Evolutionary conservation across 2,888 invertebrate species (phyloP), one percentile per base, ranked within the genome.

Genomic region (Leptinotarsa rubiginosa): DNA sequence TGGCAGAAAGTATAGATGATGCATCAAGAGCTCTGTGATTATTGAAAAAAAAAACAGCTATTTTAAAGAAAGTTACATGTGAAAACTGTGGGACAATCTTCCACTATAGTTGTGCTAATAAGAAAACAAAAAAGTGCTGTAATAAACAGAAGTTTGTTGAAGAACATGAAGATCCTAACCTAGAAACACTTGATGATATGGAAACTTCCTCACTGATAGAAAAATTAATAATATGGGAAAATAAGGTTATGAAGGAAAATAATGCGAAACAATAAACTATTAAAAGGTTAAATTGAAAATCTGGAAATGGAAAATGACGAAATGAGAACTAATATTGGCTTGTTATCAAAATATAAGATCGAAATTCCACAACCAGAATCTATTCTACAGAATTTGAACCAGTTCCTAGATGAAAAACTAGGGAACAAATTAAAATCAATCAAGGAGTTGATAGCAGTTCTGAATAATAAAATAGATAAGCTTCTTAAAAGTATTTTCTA

Each of bases 181-280:
- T 52, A 67, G 67, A 52, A 67, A 67, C 50, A 67, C 50, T 67
- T 20, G 67, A 52, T 67, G 52, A 67, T 67, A 67, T 67, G 67
- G 67, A 67, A 67, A 67, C 52, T 67, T 67, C 65, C 49, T 47
- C 49, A 20, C 65, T 66, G 47, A 25, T 25, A 25, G 25, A 59
- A 59, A 66, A 66, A 41, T 67, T 31, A 67, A 67, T 67, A 52
- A 67, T 67, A 16, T 67, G 67, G 67, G 52, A 52, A 67, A 67
- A 31, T 67, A 67, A 67, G 54, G 54, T 68, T 68, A 41, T 68
- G 67, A 68, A 66, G 50, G 66, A 66, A 50, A 22, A 25, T 50
- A 66, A 66, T 50, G 22, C 25, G 16, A 66, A 50, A 66, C 25
- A 49, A 50, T 66, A 50, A 50, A 66, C 25, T 66, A 66, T 49